Percentiles rank a stretch among this genome's conserved stretches.
Evolutionary conservation across 2,888 invertebrate genomes (phyloP).

Genomic region (Acrobeloides nanus): DNA sequence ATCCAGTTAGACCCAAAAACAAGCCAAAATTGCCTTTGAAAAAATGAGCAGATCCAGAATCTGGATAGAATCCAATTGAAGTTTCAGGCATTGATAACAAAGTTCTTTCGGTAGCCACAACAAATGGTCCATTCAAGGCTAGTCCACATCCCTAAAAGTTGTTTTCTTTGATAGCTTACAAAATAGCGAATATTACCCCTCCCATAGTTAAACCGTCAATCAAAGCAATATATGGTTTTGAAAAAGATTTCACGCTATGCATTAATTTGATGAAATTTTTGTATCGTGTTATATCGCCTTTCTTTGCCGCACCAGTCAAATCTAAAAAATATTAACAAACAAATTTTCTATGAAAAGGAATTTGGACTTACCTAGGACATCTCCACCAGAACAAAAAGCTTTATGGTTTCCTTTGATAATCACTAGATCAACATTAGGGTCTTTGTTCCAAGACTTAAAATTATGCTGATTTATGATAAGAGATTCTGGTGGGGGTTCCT

Average conservation of each 20-base stretch:
- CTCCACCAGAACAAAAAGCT: conserved; percentile 97
- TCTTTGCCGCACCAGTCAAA: no score
- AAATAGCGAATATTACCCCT: conserved; percentile 63
- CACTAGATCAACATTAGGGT: conserved; percentile 59
- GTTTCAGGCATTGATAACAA: conserved; percentile 98
- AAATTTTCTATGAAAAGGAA: no score
- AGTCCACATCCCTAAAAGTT: conserved; percentile 71
- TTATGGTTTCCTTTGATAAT: conserved; percentile 77
- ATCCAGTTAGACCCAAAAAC: conserved; percentile 81
- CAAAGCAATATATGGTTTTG: conserved; percentile 81
- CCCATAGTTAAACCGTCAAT: conserved; percentile 97
- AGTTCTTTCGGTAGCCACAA: conserved; percentile 87
- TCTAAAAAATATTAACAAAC: no score
- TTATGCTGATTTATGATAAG: no score
- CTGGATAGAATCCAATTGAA: conserved; percentile 87
- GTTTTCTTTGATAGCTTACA: no score
- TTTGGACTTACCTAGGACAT: conserved; percentile 70
- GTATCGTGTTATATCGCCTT: no score
- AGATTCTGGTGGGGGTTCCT: no score
- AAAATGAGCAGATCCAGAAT: conserved; percentile 89
- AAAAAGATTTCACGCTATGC: no score
- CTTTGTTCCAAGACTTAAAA: no score
- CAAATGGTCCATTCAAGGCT: conserved; percentile 83
- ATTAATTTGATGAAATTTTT: no score
- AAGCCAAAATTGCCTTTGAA: conserved; percentile 74